Evolutionary conservation across 2,113 vertebrate genomes (phyloP), one percentile per base, ranked within the genome.

Genomic region (Fulica atra): DNA sequence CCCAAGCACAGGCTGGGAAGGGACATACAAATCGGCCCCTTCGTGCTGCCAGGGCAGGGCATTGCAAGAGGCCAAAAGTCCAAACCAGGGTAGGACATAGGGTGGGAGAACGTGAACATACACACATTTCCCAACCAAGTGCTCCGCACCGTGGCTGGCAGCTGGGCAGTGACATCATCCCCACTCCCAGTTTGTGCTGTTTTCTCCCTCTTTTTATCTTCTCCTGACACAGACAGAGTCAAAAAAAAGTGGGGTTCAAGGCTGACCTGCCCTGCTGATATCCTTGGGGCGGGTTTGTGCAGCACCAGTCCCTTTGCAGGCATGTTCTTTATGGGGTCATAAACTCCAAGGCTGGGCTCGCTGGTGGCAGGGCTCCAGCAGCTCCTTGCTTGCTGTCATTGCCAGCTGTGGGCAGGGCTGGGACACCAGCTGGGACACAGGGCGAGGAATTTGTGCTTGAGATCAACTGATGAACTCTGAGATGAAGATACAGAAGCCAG

Each of bases 41-140:
- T 51, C 8, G 0, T 17, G 36, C 54, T 53, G 40, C 50, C 40
- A 33, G 7, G n/a, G 24, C 44, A 77, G 48, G 4, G 31, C 35
- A 7, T 7, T 40, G n/a, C 10, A 24, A 64, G 57, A 42, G 38
- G 33, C 11, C 6, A 33, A 23, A 83, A 10, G 21, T 54, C 64
- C 68, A 25, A 23, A 4, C 3, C 1, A 3, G 16, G 13, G 38
- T 6, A 63, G 44, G 24, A 31, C 3, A 10, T 9, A 21, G 14
- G 7, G 5, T 38, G 36, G 42, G 60, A 56, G n/a, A 15, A 14
- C 2, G 2, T 4, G 42, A 53, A 53, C 0, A 0, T 13, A 3
- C 11, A 3, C 2, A 4, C 20, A 42, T 81, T 87, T 81, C 26
- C 13, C 48, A 42, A 10, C 8, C 44, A 74, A 81, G 38, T 4